These are phyloP conservation scores for Druon quercuslanigerum DNA, from an alignment of 1,140 invertebrate genomes.

Conservation along the genomic window DNA sequence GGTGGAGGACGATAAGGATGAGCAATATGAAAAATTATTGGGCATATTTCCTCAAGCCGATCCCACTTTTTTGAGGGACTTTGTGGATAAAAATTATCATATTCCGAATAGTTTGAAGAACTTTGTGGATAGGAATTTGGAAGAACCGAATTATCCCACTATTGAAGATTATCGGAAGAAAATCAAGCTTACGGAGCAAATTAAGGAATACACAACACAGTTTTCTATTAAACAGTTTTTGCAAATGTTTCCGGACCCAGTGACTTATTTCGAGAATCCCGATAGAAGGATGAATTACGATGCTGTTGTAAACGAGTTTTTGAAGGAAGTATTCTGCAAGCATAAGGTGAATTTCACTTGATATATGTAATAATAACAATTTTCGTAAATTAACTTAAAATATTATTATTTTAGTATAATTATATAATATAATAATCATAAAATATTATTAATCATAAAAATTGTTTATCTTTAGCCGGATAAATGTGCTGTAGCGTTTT, in stretches of 20 bases:
- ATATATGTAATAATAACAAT: too few relatives aligned
- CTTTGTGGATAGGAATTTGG: conserved; percentile 67
- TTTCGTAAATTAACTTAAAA: too few relatives aligned
- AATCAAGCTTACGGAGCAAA: conserved; percentile 64
- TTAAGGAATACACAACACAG: conserved; percentile 67
- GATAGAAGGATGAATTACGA: conserved; percentile 60
- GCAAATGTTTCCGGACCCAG: conserved; percentile 76
- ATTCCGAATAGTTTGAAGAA: conserved; percentile 55
- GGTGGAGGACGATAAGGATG: conserved; percentile 50
- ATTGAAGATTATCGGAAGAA: conserved; percentile 73
- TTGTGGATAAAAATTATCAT: conserved; percentile 54
- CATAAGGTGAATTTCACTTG: conserved; percentile 43
- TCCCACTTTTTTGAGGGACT: conserved; percentile 74
- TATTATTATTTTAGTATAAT: too few relatives aligned
- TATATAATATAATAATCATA: too few relatives aligned
- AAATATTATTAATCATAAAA: too few relatives aligned
- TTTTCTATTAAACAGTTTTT: conserved; percentile 76
- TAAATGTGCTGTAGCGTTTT: too few relatives aligned
- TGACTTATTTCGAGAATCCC: conserved; percentile 70
- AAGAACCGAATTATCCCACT: conserved; percentile 76
- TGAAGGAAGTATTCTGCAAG: conserved; percentile 59
- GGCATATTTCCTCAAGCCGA: conserved; percentile 75
- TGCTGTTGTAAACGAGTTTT: conserved; percentile 60
- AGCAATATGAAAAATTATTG: conserved; percentile 66
- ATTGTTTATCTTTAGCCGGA: too few relatives aligned